phyloP scores from a whole-genome alignment of 2,113 vertebrate species.

The Bathybates hornii region DNA sequence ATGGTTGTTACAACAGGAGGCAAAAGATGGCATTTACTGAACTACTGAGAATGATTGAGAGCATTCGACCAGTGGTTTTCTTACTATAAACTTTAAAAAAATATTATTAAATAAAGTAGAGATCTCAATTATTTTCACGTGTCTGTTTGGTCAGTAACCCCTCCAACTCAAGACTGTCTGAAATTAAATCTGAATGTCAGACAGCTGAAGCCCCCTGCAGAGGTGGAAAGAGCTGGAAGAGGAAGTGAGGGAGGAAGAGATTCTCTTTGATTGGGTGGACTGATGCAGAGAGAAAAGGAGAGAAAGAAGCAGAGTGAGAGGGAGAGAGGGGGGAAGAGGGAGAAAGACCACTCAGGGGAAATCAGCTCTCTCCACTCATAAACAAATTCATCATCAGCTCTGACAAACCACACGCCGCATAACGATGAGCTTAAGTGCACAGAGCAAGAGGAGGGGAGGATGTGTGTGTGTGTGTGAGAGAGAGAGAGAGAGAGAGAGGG shows the following conservation, averaged over 20 bases:
- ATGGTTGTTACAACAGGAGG: background rate
- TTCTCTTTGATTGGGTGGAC: conserved; percentile 39
- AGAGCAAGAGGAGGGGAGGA: conserved; percentile 17
- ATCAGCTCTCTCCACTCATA: conserved; percentile 75
- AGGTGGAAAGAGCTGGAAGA: background rate
- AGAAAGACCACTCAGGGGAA: conserved; percentile 73
- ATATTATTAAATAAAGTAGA: background rate
- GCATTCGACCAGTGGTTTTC: background rate
- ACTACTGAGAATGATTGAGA: background rate
- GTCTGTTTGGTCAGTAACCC: conserved; percentile 29
- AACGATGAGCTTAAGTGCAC: conserved; percentile 72
- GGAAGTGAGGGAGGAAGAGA: background rate
- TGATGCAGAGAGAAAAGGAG: conserved; percentile 30
- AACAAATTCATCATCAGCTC: conserved; percentile 78
- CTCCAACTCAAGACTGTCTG: background rate
- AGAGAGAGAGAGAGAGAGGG: background rate
- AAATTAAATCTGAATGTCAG: conserved; percentile 25
- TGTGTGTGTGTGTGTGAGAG: background rate
- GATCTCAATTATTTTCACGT: background rate
- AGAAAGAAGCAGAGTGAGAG: conserved; percentile 18
- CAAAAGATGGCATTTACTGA: conserved; percentile 5
- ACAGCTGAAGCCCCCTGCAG: conserved; percentile 20
- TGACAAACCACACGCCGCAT: conserved; percentile 72
- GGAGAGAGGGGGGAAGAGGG: background rate
- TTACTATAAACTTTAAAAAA: background rate